Base-by-base conservation (phyloP, 1,140 invertebrate genomes). In the Drosophila repletoides region DNA sequence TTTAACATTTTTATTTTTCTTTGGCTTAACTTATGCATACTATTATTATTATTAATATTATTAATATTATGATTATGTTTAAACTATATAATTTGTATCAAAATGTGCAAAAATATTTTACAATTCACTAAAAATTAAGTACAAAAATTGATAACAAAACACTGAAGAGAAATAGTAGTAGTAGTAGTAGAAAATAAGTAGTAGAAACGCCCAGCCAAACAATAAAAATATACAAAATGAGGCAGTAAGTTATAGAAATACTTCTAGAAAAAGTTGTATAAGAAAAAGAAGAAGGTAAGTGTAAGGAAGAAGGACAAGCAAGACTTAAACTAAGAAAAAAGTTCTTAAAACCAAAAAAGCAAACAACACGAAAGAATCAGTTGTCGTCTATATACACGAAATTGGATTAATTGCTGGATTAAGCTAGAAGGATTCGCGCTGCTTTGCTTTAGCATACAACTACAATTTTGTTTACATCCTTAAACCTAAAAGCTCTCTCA, bases 1-100 rank as follows among this genome's bases (percentile, higher is more conserved):
- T 80, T 84, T 53, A 86, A 80, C 75, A 73, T 83, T 76, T 76
- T 83, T 12, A 45, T 53, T 75, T 65, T 71, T 75, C 80, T 86
- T 86, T 86, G 80, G 80, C 80, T 86, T 86, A 86, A 80, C 80
- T 86, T 86, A 87, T 86, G 74, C 60, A 74, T 72, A 71, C 69
- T 68, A 70, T 59, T n/a, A n/a, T n/a, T n/a, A n/a, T n/a, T n/a
- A n/a, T n/a, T n/a, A n/a, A n/a, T n/a, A n/a, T n/a, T n/a, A n/a
- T n/a, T n/a, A n/a, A n/a, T n/a, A n/a, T n/a, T n/a, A n/a, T n/a
- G n/a, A n/a, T n/a, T n/a, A n/a, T n/a, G n/a, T n/a, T n/a, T n/a
- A n/a, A n/a, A 33, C 74, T 66, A 71, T 48, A 76, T 66, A 73
- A 65, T 65, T 63, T 72, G 46, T 83, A 76, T 77, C 72, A 73